Evolutionary conservation across 1,140 invertebrate species (phyloP).

Genomic region (Caenorhabditis remanei): DNA sequence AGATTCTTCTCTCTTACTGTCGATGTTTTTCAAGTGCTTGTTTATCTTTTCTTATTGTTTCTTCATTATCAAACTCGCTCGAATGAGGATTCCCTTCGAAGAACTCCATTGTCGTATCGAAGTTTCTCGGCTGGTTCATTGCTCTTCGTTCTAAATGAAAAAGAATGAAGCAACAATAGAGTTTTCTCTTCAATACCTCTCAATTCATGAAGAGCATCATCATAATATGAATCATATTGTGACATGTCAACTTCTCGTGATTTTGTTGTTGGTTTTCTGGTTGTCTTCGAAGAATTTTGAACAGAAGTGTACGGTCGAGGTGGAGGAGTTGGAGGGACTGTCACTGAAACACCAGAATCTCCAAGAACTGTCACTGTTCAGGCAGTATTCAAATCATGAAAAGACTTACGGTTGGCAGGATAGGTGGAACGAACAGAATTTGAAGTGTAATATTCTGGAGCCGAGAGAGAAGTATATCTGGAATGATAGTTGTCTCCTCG

Average conservation of each 20-base stretch:
- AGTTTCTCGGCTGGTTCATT: constrained; percentile 10
- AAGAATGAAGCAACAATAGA: too few relatives aligned
- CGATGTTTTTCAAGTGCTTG: constrained; percentile 62
- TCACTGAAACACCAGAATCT: background rate
- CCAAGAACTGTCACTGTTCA: too few relatives aligned
- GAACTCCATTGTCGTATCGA: constrained; percentile 28
- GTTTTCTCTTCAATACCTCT: background rate
- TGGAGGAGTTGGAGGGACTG: constrained; percentile 49
- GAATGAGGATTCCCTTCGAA: constrained; percentile 8
- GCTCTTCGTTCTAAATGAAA: constrained; percentile 6
- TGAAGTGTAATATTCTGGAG: constrained; percentile 54
- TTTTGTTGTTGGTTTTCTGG: constrained; percentile 1
- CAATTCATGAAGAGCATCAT: constrained; percentile 30
- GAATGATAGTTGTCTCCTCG: constrained; percentile 14
- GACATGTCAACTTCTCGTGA: constrained; percentile 18
- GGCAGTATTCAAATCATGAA: background rate
- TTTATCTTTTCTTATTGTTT: constrained; percentile 56
- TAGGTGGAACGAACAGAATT: constrained; percentile 31
- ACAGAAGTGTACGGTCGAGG: constrained; percentile 55
- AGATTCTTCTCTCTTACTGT: constrained; percentile 46
- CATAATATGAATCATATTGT: constrained; percentile 56
- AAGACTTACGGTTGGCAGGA: constrained; percentile 37
- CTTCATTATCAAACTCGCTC: constrained; percentile 61
- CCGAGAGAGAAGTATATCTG: constrained; percentile 59
- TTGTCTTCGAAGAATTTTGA: constrained; percentile 17